phyloP scores from a whole-genome alignment of 2,888 invertebrate species.

The Rugalucina vietnamica region DNA sequence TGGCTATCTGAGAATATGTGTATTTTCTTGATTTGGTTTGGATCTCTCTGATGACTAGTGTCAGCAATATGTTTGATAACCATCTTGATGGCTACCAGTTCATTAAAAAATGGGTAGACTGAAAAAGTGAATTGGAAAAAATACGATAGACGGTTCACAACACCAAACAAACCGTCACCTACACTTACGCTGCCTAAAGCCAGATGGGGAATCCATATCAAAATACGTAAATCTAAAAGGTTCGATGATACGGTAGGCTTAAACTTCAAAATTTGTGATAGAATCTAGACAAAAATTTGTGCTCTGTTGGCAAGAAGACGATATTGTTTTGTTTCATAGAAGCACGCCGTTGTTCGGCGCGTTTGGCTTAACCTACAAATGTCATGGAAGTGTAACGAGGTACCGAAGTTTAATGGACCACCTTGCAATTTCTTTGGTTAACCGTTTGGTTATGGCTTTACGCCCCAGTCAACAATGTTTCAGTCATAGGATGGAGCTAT shows the following conservation, averaged over 20 bases:
- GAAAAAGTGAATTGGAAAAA: too few relatives aligned
- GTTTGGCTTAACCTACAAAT: background rate
- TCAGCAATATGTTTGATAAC: too few relatives aligned
- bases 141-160: constrained; percentile 42
- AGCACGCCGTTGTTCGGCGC: background rate
- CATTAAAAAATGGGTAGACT: too few relatives aligned
- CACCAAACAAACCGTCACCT: constrained; percentile 58
- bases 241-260: background rate
- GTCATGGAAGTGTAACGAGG: background rate
- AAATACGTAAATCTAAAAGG: background rate
- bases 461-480: too few relatives aligned
- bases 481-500: too few relatives aligned
- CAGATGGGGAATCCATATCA: constrained; percentile 70
- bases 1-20: too few relatives aligned
- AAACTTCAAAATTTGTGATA: background rate
- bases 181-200: constrained; percentile 73
- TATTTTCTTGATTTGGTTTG: too few relatives aligned
- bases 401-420: background rate
- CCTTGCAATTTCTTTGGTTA: too few relatives aligned
- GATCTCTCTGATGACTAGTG: too few relatives aligned
- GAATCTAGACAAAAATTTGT: constrained; percentile 10
- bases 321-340: background rate
- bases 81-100: too few relatives aligned
- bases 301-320: constrained; percentile 42
- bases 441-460: too few relatives aligned